A percentile compares a stretch with the other conserved stretches of the same genome.
Evolutionary conservation across 1,140 invertebrate species (phyloP).

Genomic region (Lepidostoma basale): DNA sequence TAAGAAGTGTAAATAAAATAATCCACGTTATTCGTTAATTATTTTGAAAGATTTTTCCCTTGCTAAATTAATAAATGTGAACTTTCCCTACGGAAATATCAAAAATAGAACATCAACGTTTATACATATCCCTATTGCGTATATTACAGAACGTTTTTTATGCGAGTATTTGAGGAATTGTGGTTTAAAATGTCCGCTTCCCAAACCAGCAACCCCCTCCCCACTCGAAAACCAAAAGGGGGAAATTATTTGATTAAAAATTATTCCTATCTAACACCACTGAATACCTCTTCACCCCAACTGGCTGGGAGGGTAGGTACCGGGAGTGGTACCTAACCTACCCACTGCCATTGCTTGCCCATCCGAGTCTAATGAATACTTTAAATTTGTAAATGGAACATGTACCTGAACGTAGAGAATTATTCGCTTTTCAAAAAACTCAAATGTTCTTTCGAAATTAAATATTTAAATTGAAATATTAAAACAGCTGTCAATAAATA

Average conservation of each 20-base stretch:
- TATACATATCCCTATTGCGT: no score
- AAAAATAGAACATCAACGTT: no score
- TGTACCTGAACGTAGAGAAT: background rate
- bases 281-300: slow-evolving; percentile 39
- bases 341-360: slow-evolving; percentile 11
- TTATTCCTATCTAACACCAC: slow-evolving; percentile 46
- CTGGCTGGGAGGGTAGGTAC: background rate
- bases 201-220: slow-evolving; percentile 20
- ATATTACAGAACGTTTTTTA: no score
- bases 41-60: no score
- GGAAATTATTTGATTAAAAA: slow-evolving; percentile 48
- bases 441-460: no score
- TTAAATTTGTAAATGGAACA: slow-evolving; percentile 12
- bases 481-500: no score
- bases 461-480: no score
- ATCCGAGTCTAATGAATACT: slow-evolving; percentile 23
- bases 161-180: slow-evolving; percentile 25
- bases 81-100: no score
- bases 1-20: no score
- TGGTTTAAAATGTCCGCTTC: slow-evolving; percentile 26
- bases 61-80: no score
- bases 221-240: slow-evolving; percentile 42
- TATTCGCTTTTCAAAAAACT: background rate
- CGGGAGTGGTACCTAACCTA: background rate
- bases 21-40: no score